Percentiles rank a stretch among this genome's conserved stretches.
phyloP scores from a whole-genome alignment of 2,888 invertebrate species.

The Trichogramma dendrolimi region DNA sequence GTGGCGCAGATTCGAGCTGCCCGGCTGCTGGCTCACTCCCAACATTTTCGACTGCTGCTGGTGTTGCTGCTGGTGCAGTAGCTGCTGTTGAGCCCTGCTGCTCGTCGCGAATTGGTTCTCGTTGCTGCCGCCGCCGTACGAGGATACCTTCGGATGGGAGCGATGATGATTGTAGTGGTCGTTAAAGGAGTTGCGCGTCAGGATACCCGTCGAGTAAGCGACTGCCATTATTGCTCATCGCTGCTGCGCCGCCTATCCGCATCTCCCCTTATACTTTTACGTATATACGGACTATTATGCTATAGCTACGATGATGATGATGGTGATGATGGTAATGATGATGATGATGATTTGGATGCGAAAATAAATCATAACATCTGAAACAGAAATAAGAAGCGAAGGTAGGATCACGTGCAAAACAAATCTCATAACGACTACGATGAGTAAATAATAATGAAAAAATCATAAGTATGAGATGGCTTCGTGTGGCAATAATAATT shows the following conservation, averaged over 20 bases:
- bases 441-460: conserved; percentile 1
- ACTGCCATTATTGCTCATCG: background rate
- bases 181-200: background rate
- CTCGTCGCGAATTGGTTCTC: background rate
- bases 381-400: conserved; percentile 48
- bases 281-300: background rate
- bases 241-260: background rate
- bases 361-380: conserved; percentile 32
- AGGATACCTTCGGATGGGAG: background rate
- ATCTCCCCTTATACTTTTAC: no score
- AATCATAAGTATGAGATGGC: background rate
- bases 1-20: conserved; percentile 49
- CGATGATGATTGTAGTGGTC: background rate
- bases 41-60: conserved; percentile 38
- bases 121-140: background rate
- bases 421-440: conserved; percentile 38
- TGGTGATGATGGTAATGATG: conserved; percentile 6
- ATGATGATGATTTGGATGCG: conserved; percentile 1
- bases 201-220: conserved; percentile 8
- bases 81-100: background rate
- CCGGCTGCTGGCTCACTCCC: conserved; percentile 48
- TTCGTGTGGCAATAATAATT: background rate
- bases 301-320: conserved; percentile 11
- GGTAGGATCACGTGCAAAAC: conserved; percentile 47
- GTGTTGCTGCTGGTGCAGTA: background rate